Conservation (phyloP, 2,888 invertebrate genomes). For the Hemithea aestivaria region DNA sequence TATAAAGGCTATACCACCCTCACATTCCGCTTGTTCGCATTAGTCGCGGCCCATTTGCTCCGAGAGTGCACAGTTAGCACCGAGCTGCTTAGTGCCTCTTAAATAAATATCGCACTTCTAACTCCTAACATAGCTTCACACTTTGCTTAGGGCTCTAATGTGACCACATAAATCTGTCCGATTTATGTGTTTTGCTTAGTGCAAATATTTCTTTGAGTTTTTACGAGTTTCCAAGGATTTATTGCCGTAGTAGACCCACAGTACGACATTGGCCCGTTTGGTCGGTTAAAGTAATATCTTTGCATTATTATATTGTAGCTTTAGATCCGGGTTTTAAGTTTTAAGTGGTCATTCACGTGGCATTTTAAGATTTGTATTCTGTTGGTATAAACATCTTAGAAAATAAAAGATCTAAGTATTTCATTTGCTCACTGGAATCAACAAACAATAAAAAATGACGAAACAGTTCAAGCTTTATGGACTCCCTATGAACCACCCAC, state of each 20-base stretch:
- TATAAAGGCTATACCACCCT: conserved; percentile 17
- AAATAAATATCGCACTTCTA: conserved; percentile 76
- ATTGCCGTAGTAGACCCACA: background rate
- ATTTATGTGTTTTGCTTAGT: conserved; percentile 48
- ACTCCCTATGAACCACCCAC: too few species aligned
- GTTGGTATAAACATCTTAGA: too few species aligned
- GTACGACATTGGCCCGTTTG: too few species aligned
- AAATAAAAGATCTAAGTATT: too few species aligned
- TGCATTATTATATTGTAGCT: too few species aligned
- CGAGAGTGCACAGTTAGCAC: conserved; percentile 63
- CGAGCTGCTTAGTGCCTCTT: conserved; percentile 55
- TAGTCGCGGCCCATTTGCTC: conserved; percentile 70
- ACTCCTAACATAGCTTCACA: conserved; percentile 72
- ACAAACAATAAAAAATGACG: too few species aligned
- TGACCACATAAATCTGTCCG: conserved; percentile 54
- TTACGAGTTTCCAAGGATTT: conserved; percentile 2
- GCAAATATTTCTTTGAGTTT: conserved; percentile 27
- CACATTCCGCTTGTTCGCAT: conserved; percentile 44
- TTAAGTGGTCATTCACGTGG: too few species aligned
- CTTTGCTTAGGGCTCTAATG: conserved; percentile 62
- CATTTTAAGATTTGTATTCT: too few species aligned
- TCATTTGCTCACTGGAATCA: too few species aligned
- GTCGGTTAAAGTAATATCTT: too few species aligned
- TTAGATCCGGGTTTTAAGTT: too few species aligned
- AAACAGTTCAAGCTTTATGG: too few species aligned